Evolutionary conservation across 2,888 invertebrate genomes (phyloP).

Genomic region (Microchrysa polita): DNA sequence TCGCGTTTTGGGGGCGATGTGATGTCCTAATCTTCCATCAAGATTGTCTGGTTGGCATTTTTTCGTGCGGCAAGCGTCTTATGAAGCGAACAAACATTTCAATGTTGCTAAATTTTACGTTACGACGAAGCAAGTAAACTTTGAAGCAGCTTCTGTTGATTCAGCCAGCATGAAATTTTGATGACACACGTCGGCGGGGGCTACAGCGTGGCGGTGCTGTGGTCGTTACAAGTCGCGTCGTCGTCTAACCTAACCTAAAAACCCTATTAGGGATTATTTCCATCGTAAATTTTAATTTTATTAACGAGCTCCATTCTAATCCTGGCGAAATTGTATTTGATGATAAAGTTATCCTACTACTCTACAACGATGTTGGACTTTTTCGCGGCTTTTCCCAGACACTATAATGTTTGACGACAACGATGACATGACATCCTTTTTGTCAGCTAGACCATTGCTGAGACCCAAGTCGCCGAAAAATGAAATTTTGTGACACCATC

Average conservation of each 20-base stretch:
- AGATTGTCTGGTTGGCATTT: background rate
- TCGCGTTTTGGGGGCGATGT: background rate
- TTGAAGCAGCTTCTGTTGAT: conserved; percentile 4
- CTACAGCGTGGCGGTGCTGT: background rate
- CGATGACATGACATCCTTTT: no score
- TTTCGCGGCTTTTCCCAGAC: background rate
- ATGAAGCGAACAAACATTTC: background rate
- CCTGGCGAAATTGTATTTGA: conserved; percentile 46
- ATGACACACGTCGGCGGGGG: conserved; percentile 19
- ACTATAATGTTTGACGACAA: no score
- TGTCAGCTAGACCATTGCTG: no score
- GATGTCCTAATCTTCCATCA: background rate
- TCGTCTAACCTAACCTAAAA: conserved; percentile 22
- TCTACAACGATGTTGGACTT: no score
- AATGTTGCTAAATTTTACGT: background rate
- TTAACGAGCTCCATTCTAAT: conserved; percentile 45
- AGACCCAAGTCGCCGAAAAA: no score
- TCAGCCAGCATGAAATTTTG: conserved; percentile 27
- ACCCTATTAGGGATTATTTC: conserved; percentile 47
- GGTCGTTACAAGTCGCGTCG: conserved; percentile 6
- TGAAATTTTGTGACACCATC: no score
- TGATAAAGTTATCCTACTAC: conserved; percentile 9
- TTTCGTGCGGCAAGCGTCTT: background rate
- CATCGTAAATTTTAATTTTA: conserved; percentile 49
- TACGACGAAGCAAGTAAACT: background rate